phyloP scores from a whole-genome alignment of 2,888 invertebrate genomes.

The Strigamia transsilvanica region DNA sequence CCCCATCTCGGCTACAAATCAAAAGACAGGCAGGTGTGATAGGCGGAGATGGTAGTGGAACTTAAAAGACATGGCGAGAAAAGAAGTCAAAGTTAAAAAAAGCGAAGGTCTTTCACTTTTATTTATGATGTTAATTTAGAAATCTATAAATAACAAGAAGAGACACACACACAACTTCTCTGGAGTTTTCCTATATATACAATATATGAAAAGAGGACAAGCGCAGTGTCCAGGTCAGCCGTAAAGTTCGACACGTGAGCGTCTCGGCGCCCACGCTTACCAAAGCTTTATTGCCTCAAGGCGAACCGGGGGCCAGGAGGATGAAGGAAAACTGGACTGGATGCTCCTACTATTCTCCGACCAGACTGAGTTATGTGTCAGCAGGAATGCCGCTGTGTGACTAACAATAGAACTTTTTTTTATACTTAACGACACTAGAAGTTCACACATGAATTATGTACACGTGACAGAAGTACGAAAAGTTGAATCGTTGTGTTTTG shows the following conservation, averaged over 20 bases:
- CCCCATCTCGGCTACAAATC: constrained; percentile 30
- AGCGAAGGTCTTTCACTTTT: constrained; percentile 30
- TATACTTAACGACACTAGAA: constrained; percentile 13
- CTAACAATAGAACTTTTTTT: constrained; percentile 22
- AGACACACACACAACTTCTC: constrained; percentile 26
- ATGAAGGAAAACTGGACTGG: constrained; percentile 30
- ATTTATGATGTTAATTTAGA: constrained; percentile 30
- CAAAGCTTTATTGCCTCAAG: constrained; percentile 30
- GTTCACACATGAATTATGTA: constrained; percentile 26
- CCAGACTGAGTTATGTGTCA: constrained; percentile 13
- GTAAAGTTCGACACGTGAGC: constrained; percentile 30
- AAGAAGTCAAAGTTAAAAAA: constrained; percentile 26
- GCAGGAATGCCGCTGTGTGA: constrained; percentile 25
- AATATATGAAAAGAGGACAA: constrained; percentile 26
- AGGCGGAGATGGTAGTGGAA: constrained; percentile 28
- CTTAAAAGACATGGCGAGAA: constrained; percentile 3
- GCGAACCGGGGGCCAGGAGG: constrained; percentile 22
- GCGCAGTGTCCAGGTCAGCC: constrained; percentile 25
- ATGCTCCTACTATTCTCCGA: constrained; percentile 26
- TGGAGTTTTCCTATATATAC: constrained; percentile 16
- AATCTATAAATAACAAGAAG: constrained; percentile 30
- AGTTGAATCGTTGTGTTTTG: neutral
- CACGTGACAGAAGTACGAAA: neutral
- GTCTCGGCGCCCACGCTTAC: constrained; percentile 16
- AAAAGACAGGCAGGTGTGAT: constrained; percentile 30